Conservation (phyloP, 2,797 vertebrate species). For the Uromys caudimaculatus region DNA sequence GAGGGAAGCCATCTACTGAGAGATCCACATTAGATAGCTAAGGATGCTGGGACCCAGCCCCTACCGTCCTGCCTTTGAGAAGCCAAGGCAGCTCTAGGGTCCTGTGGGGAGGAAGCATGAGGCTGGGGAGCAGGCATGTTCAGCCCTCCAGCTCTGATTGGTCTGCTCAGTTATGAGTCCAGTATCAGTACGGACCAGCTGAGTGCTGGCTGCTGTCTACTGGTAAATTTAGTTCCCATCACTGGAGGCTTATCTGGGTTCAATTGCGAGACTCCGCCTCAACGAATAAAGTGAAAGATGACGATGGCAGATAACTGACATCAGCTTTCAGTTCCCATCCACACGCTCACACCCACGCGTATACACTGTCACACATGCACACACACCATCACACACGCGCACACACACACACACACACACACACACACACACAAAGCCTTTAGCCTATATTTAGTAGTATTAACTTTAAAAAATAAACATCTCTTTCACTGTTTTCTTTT, state of each 20-base stretch:
- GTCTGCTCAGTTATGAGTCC: background rate
- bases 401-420: background rate
- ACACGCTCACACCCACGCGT: background rate
- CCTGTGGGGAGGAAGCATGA: background rate
- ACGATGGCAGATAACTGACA: background rate
- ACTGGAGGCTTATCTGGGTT: background rate
- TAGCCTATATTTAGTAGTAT: background rate
- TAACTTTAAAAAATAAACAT: background rate
- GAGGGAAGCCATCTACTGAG: background rate
- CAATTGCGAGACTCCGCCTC: background rate
- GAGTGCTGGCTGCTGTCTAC: background rate
- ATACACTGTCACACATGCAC: background rate
- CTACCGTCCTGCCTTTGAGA: background rate
- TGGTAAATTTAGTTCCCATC: background rate
- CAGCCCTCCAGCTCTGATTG: background rate
- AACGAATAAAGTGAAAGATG: background rate
- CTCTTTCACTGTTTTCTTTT: slow-evolving; percentile 15
- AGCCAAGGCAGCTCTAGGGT: background rate
- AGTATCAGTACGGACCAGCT: background rate
- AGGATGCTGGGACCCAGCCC: background rate
- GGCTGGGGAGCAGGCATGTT: background rate
- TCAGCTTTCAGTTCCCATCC: background rate
- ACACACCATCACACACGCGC: background rate
- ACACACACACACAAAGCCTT: background rate
- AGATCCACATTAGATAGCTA: background rate